Percentiles rank a stretch among this genome's conserved stretches.
phyloP scores from a whole-genome alignment of 2,797 vertebrate genomes.

The Semaprochilodus insignis region DNA sequence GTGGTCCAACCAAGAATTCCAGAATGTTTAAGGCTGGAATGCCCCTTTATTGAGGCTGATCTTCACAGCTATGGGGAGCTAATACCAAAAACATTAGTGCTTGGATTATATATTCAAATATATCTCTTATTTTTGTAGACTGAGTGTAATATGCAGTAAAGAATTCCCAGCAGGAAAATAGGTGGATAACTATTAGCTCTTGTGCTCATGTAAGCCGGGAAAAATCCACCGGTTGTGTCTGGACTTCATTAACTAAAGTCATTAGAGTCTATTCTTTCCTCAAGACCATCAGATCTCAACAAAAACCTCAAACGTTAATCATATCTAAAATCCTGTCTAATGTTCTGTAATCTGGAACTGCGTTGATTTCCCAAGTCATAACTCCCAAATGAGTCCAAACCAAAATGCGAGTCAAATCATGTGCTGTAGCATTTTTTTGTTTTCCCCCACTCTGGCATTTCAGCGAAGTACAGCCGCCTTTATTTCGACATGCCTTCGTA shows the following conservation, averaged over 20 bases:
- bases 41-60: no score
- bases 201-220: background rate
- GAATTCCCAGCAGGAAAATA: background rate
- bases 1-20: no score
- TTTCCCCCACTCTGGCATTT: constrained; percentile 52
- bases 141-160: no score
- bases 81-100: no score
- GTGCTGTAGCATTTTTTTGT: constrained; percentile 56
- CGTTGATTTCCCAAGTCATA: constrained; percentile 41
- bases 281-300: constrained; percentile 38
- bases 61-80: no score
- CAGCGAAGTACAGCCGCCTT: constrained; percentile 71
- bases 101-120: no score
- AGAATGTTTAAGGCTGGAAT: no score
- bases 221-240: background rate
- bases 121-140: no score
- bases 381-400: constrained; percentile 61
- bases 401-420: constrained; percentile 57
- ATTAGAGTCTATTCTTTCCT: constrained; percentile 45
- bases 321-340: constrained; percentile 11
- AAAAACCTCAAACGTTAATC: constrained; percentile 35
- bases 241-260: constrained; percentile 43
- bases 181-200: background rate
- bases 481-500: constrained; percentile 75
- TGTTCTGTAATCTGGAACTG: constrained; percentile 25